Evolutionary conservation across 2,113 vertebrate genomes (phyloP), one percentile per base, ranked within the genome.

Genomic region (Rhodinocichla rosea): DNA sequence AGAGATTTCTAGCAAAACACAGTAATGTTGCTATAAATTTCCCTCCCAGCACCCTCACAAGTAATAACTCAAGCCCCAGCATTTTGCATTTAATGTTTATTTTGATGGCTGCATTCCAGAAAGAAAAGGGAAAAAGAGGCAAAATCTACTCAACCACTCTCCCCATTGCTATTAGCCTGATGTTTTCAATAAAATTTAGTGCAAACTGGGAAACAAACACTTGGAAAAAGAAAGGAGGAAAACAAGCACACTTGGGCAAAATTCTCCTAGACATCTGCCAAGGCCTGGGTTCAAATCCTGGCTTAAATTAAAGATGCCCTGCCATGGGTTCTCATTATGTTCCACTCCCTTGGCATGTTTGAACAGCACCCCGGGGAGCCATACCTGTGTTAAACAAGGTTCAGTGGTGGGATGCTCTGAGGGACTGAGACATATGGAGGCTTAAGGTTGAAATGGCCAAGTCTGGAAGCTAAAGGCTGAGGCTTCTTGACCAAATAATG

Each of bases 1-100:
- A 97, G 98, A 98, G 98, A 98, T 98, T 98, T 98, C 97, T 97
- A 98, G 97, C 98, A 98, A 98, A 98, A 98, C 98, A 97, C 97
- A 90, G 96, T 95, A 98, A 98, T 96, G 97, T 97, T 97, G 98
- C 98, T 97, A 98, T 98, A 98, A 98, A 98, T 98, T 97, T 97
- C 94, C 90, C 93, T 97, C 97, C 98, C 96, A 97, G 98, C 97
- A 97, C 98, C 97, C 98, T 98, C 98, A 86, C 98, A 98, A 98
- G 98, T 98, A 98, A 98, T 98, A 98, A 98, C 97, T 98, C 98
- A 98, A 95, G 92, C 95, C 95, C 85, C 96, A 97, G 95, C 93
- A 97, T 98, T 98, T 98, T 97, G 96, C 92, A 98, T 98, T 98
- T 98, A 97, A 98, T 98, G 97, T 98, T 98, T 98, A 98, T 98